Base-by-base conservation (phyloP, 2,113 vertebrate species). In the Ailuropoda melanoleuca region DNA sequence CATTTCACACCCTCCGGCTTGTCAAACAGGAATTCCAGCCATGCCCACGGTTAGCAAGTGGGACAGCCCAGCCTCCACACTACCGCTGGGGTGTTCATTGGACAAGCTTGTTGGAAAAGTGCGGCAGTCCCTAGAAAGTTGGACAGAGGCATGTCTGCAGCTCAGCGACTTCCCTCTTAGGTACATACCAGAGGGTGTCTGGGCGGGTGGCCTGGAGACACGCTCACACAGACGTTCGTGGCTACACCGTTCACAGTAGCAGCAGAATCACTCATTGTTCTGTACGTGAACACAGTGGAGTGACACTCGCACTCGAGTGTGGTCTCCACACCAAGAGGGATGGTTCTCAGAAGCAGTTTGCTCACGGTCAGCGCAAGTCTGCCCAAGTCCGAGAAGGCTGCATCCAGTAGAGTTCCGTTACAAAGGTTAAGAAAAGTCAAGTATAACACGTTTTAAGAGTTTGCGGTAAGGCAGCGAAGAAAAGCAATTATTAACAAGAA, bases 351-450 rank as follows among this genome's bases (percentile, higher is more conserved):
- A 62, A 23, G 1, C 26, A 13, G 6, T 43, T 34, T 50, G 48
- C 78, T 80, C 24, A 34, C 48, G 11, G n/a, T 58, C 34, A 31
- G 34, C 70, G 4, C 2, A 4, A 19, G 31, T n/a, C 7, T 39
- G 6, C 24, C 37, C 34, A 17, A 21, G 43, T 62, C 64, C 12
- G 1, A 11, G 66, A 29, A 55, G 29, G 70, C 50, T 10, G 2
- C 9, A 0, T 4, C 15, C 13, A 4, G n/a, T 19, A n/a, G 4
- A 1, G 12, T 37, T 56, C 84, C 37, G 0, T 10, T 4, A 19
- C 24, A 50, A 19, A 64, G 80, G 37, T 21, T 24, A 29, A n/a
- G 62, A 62, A 29, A 39, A 50, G 66, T 37, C 88, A 75, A 34
- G 34, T 3, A 19, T 5, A 19, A 9, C 2, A 2, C 29, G 1